Conservation (phyloP, 2,113 vertebrate genomes). For the Nicator chloris region DNA sequence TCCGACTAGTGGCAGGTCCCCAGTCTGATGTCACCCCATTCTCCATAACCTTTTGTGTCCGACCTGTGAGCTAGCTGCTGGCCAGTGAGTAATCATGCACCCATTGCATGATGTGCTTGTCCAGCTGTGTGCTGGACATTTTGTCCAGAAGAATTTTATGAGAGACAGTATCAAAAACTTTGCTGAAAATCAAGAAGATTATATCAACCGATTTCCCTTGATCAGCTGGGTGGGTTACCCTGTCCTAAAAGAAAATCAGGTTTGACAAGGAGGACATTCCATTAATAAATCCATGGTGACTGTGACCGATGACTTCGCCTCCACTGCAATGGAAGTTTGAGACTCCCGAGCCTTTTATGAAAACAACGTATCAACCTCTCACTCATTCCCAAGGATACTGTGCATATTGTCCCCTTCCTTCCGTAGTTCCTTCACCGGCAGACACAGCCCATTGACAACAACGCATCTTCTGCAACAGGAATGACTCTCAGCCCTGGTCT, state of each 20-base stretch:
- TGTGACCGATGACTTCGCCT: neutral
- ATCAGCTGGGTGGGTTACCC: neutral
- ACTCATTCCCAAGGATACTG: neutral
- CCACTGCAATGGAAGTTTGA: neutral
- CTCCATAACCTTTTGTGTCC: fast-evolving
- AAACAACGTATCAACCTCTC: neutral
- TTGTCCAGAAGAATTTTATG: neutral
- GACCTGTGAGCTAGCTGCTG: neutral
- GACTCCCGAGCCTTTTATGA: neutral
- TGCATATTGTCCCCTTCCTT: neutral
- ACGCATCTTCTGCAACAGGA: neutral
- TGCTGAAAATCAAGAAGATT: neutral
- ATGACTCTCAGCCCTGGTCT: neutral
- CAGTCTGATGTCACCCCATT: neutral
- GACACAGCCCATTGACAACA: neutral
- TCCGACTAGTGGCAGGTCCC: neutral
- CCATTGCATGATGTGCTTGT: neutral
- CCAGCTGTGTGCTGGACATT: neutral
- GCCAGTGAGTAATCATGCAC: neutral
- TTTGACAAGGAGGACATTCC: neutral
- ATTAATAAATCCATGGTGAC: neutral
- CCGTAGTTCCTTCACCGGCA: neutral
- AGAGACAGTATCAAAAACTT: neutral
- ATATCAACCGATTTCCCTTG: neutral
- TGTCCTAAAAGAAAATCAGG: neutral